These are phyloP conservation scores for Spatulosminthurus flaviceps DNA, from an alignment of 2,888 invertebrate genomes.

Conservation along the genomic window DNA sequence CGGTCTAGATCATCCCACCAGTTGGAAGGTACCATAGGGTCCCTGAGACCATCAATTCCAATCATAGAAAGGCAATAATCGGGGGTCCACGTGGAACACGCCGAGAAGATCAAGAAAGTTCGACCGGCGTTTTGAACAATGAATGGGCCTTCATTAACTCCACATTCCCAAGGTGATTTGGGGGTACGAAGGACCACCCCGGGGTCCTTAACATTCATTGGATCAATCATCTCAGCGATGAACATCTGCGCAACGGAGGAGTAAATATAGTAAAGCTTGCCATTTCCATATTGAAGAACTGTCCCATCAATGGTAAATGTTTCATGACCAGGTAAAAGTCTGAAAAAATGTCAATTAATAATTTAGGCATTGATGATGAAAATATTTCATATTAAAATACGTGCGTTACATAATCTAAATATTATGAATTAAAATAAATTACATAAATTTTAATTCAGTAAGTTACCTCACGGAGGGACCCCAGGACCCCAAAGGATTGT, in stretches of 20 bases:
- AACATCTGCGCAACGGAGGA: conserved; percentile 61
- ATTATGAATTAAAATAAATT: too few relatives aligned
- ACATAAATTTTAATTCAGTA: too few relatives aligned
- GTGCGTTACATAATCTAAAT: too few relatives aligned
- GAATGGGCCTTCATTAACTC: conserved; percentile 59
- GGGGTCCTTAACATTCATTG: conserved; percentile 55
- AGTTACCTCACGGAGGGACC: conserved; percentile 45
- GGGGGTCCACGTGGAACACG: conserved; percentile 61
- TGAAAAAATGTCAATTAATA: background rate
- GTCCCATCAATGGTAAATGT: conserved; percentile 59
- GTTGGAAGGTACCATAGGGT: conserved; percentile 58
- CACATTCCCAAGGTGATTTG: conserved; percentile 58
- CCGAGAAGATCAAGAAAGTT: conserved; percentile 61
- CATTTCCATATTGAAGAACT: conserved; percentile 56
- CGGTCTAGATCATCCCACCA: conserved; percentile 56
- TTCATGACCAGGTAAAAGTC: conserved; percentile 47
- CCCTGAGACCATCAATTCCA: conserved; percentile 57
- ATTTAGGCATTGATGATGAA: too few relatives aligned
- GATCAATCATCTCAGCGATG: conserved; percentile 61
- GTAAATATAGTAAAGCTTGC: conserved; percentile 58
- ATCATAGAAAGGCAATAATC: conserved; percentile 58
- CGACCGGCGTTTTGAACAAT: conserved; percentile 57
- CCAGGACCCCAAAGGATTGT: conserved; percentile 59
- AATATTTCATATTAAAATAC: too few relatives aligned
- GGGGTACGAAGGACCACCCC: conserved; percentile 56